These are phyloP conservation scores for Oopsacas minuta DNA, from an alignment of 37 sponge, comb jelly and placozoan genomes.

Conservation along the genomic window DNA sequence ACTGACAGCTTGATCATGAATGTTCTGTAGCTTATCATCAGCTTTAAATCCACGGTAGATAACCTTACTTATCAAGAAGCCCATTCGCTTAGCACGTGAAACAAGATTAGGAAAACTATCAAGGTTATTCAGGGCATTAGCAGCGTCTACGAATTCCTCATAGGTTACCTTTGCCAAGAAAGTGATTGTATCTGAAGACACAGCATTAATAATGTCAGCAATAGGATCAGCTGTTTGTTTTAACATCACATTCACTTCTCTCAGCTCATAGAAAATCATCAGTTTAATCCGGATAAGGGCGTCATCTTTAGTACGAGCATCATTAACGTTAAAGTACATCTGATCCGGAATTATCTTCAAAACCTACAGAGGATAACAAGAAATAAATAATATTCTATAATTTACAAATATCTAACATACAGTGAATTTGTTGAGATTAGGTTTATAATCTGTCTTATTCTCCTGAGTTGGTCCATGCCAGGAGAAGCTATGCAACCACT, in stretches of 20 bases:
- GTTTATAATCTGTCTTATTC: constrained; percentile 70
- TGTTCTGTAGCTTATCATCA: constrained; percentile 51
- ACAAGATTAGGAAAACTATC: constrained; percentile 51
- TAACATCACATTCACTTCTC: constrained; percentile 45
- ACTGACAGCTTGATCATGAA: constrained; percentile 40
- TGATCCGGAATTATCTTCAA: constrained; percentile 84
- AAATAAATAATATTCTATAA: neutral
- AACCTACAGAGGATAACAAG: neutral
- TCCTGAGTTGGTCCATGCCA: constrained; percentile 79
- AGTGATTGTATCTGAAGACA: constrained; percentile 68
- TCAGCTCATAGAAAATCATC: constrained; percentile 81
- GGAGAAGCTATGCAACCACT: constrained; percentile 72
- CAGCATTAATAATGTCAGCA: constrained; percentile 74
- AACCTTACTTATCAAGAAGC: constrained; percentile 63
- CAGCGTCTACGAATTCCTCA: constrained; percentile 77
- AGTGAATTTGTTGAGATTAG: constrained; percentile 50
- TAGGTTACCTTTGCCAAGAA: constrained; percentile 71
- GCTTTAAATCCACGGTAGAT: constrained; percentile 73
- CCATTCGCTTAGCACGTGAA: constrained; percentile 40
- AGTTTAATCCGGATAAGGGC: constrained; percentile 69
- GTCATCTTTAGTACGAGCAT: constrained; percentile 77
- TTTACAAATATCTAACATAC: constrained; percentile 16
- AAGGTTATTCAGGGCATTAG: constrained; percentile 44
- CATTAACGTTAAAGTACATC: constrained; percentile 69
- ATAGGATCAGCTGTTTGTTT: constrained; percentile 73